Percentiles rank a stretch among this genome's conserved stretches.
These are phyloP conservation scores for Heliconius eleuchia DNA, from an alignment of 1,140 invertebrate genomes.

Conservation along the genomic window DNA sequence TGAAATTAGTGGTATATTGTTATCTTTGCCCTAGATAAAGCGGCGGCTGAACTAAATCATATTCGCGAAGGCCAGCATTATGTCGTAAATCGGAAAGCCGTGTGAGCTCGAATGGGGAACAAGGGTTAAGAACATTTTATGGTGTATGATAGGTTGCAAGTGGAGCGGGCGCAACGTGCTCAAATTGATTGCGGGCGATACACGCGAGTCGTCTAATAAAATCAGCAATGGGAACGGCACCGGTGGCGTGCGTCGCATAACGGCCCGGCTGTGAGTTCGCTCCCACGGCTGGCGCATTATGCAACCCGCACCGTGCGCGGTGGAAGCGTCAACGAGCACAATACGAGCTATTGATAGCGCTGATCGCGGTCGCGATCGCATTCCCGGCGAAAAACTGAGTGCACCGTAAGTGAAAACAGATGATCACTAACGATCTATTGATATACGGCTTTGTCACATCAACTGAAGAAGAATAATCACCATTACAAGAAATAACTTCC, in stretches of 20 bases:
- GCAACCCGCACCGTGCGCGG: constrained; percentile 54
- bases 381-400: constrained; percentile 56
- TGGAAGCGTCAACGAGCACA: constrained; percentile 55
- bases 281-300: constrained; percentile 75
- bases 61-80: constrained; percentile 54
- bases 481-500: constrained; percentile 33
- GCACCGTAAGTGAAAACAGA: constrained; percentile 63
- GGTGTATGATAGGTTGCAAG: constrained; percentile 61
- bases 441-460: constrained; percentile 44
- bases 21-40: constrained; percentile 38
- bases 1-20: constrained; percentile 46
- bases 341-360: constrained; percentile 50
- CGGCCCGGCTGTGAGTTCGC: constrained; percentile 56
- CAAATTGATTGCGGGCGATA: constrained; percentile 75
- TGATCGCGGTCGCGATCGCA: constrained; percentile 60
- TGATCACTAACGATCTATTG: constrained; percentile 48
- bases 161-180: constrained; percentile 60
- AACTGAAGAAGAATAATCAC: constrained; percentile 30
- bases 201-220: constrained; percentile 79
- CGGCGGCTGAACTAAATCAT: constrained; percentile 51
- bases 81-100: constrained; percentile 48
- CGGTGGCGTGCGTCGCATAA: constrained; percentile 76
- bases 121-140: constrained; percentile 59
- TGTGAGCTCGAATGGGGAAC: constrained; percentile 58
- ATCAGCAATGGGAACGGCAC: constrained; percentile 79